These are phyloP conservation scores for Drosophila niveifrons DNA, from an alignment of 2,888 invertebrate species.

Conservation along the genomic window DNA sequence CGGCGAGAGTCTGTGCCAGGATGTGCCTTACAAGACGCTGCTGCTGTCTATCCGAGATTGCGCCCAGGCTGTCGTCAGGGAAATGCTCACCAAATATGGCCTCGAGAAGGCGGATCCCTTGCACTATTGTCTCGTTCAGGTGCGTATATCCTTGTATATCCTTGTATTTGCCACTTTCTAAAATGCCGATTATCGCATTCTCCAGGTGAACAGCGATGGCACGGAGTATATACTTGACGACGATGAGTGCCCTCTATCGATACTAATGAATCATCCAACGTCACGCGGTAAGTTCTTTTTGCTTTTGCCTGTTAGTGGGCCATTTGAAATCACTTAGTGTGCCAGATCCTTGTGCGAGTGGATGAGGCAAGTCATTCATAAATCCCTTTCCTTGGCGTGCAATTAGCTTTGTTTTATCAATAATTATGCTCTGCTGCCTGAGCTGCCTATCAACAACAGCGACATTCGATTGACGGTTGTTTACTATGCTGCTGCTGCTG, in stretches of 20 bases:
- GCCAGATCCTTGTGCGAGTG: slow-evolving; percentile 26
- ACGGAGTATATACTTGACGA: slow-evolving; percentile 97
- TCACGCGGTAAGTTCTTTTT: slow-evolving; percentile 90
- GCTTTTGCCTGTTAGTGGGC: slow-evolving; percentile 51
- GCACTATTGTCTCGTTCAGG: slow-evolving; percentile 98
- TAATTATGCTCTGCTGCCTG: slow-evolving; percentile 80
- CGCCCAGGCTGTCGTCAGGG: slow-evolving; percentile 96
- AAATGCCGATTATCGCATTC: slow-evolving; percentile 6
- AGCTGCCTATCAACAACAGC: slow-evolving; percentile 45
- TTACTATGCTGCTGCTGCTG: slow-evolving; percentile 61
- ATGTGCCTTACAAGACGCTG: slow-evolving; percentile 99
- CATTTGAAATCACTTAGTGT: slow-evolving; percentile 74
- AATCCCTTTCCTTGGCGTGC: slow-evolving; percentile 61
- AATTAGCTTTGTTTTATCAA: slow-evolving; percentile 83
- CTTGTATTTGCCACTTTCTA: background rate
- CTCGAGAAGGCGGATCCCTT: slow-evolving; percentile 95
- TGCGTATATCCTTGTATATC: slow-evolving; percentile 81
- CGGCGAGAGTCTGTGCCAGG: slow-evolving; percentile 97
- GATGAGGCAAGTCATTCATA: slow-evolving; percentile 56
- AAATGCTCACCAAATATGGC: slow-evolving; percentile 99
- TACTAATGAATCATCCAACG: slow-evolving; percentile 95
- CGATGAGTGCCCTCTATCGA: slow-evolving; percentile 98
- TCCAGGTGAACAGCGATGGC: slow-evolving; percentile 88
- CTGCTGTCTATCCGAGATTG: slow-evolving; percentile 96
- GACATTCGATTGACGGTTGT: slow-evolving; percentile 26